Base-by-base conservation (phyloP, 2,797 vertebrate genomes). In the Cynodonichthys magdalenae region DNA sequence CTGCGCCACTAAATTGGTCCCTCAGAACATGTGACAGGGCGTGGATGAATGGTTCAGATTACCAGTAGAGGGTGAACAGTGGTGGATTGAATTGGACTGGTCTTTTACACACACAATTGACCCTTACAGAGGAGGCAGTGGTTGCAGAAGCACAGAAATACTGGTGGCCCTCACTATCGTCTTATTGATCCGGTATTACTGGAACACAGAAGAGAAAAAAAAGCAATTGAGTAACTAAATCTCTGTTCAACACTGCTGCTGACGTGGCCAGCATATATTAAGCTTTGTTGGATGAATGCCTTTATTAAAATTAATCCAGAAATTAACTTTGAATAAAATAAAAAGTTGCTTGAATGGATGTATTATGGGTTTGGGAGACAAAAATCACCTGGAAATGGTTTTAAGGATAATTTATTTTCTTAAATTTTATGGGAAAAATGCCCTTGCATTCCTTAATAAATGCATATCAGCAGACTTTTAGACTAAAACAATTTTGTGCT, bases 151-250 rank as follows among this genome's bases (percentile, higher is more conserved):
- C 67, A 60, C 63, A 75, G 74, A 78, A 71, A 55, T 62, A 54
- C 65, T 66, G 50, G 47, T 72, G 63, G 58, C 52, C 46, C 51
- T 71, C 53, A 41, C 79, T 75, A 77, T 81, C 18, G 49, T 63
- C 27, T 74, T 86, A 91, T 90, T 90, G 87, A 90, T 87, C 80
- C 20, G 29, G 53, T 75, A 66, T 80, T 65, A 77, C 77, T 83
- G 77, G 84, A 82, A 82, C 70, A 57, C 63, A 45, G 75, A 57
- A 67, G 62, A 62, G 61, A 59, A 65, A 62, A 65, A 49, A 69
- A 78, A 80, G 71, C 59, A 80, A 85, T 87, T 72, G 71, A 81
- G 60, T 68, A 78, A 74, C 53, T 69, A 55, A 75, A 77, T 78
- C 73, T 82, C 80, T 70, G 70, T 83, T 78, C 83, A 60, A 75